Base-by-base conservation (phyloP, 2,797 vertebrate species). In the Melanotaenia trifasciata region DNA sequence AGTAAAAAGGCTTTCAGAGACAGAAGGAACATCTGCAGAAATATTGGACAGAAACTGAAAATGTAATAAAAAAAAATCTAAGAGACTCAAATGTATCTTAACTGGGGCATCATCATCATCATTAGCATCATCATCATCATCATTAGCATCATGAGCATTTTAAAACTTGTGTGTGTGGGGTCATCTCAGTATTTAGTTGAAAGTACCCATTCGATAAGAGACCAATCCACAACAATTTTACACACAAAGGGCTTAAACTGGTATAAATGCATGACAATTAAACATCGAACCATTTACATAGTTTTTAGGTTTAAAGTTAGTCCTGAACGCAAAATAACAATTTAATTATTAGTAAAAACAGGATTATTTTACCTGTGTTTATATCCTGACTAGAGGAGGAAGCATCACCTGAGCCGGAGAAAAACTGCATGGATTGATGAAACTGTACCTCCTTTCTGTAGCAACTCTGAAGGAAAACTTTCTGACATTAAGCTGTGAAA, bases 161-260 rank as follows among this genome's bases (percentile, higher is more conserved):
- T 22, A 51, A 51, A 20, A 22, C n/a, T 8, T 50, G 20, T 22
- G 47, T 24, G n/a, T 68, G 51, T 69, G 45, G 53, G 38, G 72
- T 26, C 43, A 16, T 68, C 32, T 75, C 50, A 56, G 70, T 36
- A 58, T 59, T 74, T 66, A 63, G 63, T 80, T 32, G 28, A 30
- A 65, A 43, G 47, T n/a, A 1, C 26, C 58, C 72, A 76, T 78
- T 76, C 1, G 51, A 77, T 67, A 84, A 81, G 14, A 43, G 40
- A 5, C 40, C 14, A 16, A 43, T 5, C 40, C 40, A 43, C 40
- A 43, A 43, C 40, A 43, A 18, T 14, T 43, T 43, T 16, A 43
- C 12, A 43, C 18, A 18, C 1, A 16, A 43, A 45, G 18, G 4
- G 16, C 4, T 45, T 45, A 22, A 51, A n/a, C 3, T 51, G 7